phyloP scores from a whole-genome alignment of 23 tunicate genomes.

The Aplidium turbinatum region DNA sequence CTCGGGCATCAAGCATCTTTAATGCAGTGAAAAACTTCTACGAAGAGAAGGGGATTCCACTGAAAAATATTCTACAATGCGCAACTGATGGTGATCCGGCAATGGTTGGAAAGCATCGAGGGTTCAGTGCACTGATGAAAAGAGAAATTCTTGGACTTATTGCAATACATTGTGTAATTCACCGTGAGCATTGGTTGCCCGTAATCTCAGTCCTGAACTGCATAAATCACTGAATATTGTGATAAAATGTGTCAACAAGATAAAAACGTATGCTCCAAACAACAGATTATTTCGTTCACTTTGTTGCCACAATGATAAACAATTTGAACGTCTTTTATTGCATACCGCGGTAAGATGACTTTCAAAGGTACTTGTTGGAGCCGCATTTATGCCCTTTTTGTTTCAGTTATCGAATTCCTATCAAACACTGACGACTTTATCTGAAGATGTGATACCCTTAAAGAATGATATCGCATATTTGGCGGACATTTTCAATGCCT shows the following conservation, averaged over 20 bases:
- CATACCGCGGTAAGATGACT: constrained; percentile 48
- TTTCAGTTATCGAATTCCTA: constrained; percentile 47
- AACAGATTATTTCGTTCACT: constrained; percentile 48
- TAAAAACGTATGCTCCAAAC: constrained; percentile 48
- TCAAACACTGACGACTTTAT: constrained; percentile 40
- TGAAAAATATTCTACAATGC: constrained; percentile 50
- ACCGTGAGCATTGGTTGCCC: constrained; percentile 51
- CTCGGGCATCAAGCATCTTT: constrained; percentile 60
- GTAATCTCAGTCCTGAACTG: constrained; percentile 41
- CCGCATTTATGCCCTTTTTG: constrained; percentile 49
- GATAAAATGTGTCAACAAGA: constrained; percentile 45
- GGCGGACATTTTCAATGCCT: constrained; percentile 54
- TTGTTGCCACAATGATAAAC: constrained; percentile 44
- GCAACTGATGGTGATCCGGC: constrained; percentile 62
- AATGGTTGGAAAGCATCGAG: constrained; percentile 57
- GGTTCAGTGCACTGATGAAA: constrained; percentile 33
- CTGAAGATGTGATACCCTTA: constrained; percentile 47
- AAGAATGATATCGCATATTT: constrained; percentile 53
- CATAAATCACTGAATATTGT: constrained; percentile 47
- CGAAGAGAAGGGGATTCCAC: constrained; percentile 43
- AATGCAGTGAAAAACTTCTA: constrained; percentile 32
- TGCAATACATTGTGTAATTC: constrained; percentile 41
- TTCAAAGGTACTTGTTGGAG: constrained; percentile 46
- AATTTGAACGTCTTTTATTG: constrained; percentile 45
- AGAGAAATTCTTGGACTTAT: constrained; percentile 16